Base-by-base conservation (phyloP, 1,140 invertebrate species). In the Bilobella aurantiaca region DNA sequence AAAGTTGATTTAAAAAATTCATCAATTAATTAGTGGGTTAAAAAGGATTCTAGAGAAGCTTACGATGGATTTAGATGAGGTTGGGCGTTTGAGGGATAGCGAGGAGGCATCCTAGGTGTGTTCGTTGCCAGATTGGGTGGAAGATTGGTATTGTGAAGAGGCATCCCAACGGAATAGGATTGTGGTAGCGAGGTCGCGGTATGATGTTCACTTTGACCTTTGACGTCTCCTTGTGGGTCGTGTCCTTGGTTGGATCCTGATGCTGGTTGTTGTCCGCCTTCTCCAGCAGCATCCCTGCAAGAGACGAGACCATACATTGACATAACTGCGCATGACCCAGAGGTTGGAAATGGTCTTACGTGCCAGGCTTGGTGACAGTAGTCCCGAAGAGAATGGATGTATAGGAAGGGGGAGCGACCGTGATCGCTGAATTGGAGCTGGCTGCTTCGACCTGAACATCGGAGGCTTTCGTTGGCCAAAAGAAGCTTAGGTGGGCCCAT, bases 41-140 rank as follows among this genome's bases (percentile, higher is more conserved):
- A 53, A 18, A 5, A 8, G 8, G 5, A 8, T 5, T 23, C 25
- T 12, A 14, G 23, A 16, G 14, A 18, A 5, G 12, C 49, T 53
- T 23, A 53, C 28, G 12, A 3, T 59, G 3, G 16, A 29, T 34
- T 53, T 49, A 47, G 25, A 58, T 57, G 30, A 67, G 32, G 42
- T 59, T 67, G 28, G 66, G 66, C 3, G 66, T 67, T 37, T 57
- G 56, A 1, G 66, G 66, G 59, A 67, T 63, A 8, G 66, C 58
- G 8, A 63, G 21, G 23, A 67, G 62, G 62, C 66, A 67, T 2
- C 37, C 66, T 29, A 67, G 29, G 29, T 67, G 66, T 29, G 64
- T 57, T 31, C 66, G 28, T n/a, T 57, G 56, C 47, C 49, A 27
- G 1, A 67, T 47, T 27, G 66, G 66, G 27, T 67, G 66, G 30